Conservation (phyloP, 2,797 vertebrate genomes). For the Molossus molossus region DNA sequence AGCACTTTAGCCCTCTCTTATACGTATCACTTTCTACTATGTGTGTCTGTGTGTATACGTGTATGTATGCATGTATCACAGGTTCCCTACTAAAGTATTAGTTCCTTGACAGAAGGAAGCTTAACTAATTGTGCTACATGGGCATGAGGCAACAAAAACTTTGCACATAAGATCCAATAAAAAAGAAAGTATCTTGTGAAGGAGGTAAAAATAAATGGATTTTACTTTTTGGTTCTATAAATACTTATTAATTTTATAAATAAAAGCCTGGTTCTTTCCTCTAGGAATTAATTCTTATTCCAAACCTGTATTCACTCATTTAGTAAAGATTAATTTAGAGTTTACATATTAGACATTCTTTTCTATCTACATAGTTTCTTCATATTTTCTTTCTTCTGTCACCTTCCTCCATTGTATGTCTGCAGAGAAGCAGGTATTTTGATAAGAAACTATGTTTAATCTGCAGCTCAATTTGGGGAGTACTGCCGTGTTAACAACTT, state of each 20-base stretch:
- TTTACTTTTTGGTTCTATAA: constrained; percentile 61
- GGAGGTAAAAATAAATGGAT: constrained; percentile 43
- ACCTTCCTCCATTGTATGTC: not conserved
- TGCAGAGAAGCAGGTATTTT: constrained; percentile 41
- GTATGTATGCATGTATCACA: not conserved
- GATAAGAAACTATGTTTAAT: not conserved
- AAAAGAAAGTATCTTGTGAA: constrained; percentile 50
- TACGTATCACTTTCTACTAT: not conserved
- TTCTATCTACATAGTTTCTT: constrained; percentile 37
- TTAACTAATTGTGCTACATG: constrained; percentile 2
- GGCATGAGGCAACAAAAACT: not conserved
- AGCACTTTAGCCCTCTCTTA: not conserved
- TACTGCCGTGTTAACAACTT: not conserved
- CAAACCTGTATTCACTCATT: constrained; percentile 10
- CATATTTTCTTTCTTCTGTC: not conserved
- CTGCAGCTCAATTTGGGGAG: constrained; percentile 1
- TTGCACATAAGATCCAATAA: constrained; percentile 30
- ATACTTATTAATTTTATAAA: not conserved
- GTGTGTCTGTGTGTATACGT: not conserved
- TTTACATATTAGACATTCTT: constrained; percentile 36
- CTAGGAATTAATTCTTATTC: not conserved
- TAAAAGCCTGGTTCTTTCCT: not conserved
- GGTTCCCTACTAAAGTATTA: not conserved
- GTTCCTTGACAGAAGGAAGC: constrained; percentile 9
- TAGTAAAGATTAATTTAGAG: constrained; percentile 41